phyloP scores from a whole-genome alignment of 2,113 vertebrate species.

The Struthio camelus region DNA sequence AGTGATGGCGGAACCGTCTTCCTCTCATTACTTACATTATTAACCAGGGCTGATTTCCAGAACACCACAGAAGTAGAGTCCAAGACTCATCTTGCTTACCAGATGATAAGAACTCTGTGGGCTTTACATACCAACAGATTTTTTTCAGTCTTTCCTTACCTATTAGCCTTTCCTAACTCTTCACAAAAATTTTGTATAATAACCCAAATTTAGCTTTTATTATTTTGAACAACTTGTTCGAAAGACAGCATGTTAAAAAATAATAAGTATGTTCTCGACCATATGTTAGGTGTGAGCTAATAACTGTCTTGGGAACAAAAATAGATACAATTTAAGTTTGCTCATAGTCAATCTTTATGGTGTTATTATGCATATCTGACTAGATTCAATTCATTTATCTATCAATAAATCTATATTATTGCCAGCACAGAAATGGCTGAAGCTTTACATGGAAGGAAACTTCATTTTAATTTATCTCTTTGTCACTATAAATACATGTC shows the following conservation, averaged over 20 bases:
- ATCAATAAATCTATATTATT: not conserved
- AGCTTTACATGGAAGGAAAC: not conserved
- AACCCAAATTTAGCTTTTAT: not conserved
- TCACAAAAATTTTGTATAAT: not conserved
- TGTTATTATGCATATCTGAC: not conserved
- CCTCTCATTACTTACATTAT: not conserved
- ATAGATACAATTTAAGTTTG: not conserved
- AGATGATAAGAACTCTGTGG: not conserved
- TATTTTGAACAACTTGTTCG: conserved; percentile 17
- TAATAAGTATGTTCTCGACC: not conserved
- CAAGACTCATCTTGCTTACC: not conserved
- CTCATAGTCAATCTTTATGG: not conserved
- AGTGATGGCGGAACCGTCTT: not conserved
- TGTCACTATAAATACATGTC: not conserved
- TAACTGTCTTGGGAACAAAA: not conserved
- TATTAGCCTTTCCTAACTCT: not conserved
- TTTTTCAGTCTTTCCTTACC: not conserved
- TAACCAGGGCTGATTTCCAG: too few species aligned
- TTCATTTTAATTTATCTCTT: not conserved
- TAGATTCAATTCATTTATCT: not conserved
- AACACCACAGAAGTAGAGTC: not conserved
- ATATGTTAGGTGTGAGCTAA: not conserved
- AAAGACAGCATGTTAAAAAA: not conserved
- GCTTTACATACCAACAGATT: not conserved
- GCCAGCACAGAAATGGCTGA: too few species aligned